Percentiles rank a stretch among this genome's conserved stretches.
These are phyloP conservation scores for Staurois parvus DNA, from an alignment of 2,797 vertebrate genomes.

Conservation along the genomic window DNA sequence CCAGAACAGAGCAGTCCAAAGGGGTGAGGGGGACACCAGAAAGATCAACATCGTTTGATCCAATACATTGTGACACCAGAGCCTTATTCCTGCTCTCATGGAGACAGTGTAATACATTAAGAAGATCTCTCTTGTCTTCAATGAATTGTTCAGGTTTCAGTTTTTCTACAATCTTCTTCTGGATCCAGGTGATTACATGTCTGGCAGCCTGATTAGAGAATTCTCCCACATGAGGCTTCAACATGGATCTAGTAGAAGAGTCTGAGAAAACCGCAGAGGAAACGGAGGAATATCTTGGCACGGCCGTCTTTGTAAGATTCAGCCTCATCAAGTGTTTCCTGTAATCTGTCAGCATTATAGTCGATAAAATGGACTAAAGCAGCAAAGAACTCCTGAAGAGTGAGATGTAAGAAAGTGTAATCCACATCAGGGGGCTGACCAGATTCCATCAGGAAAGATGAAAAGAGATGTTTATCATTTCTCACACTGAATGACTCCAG, in stretches of 20 bases:
- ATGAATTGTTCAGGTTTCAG: not conserved
- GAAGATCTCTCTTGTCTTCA: not conserved
- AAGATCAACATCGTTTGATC: not conserved
- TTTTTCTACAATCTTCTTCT: not conserved
- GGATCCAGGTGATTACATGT: not conserved
- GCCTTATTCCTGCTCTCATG: not conserved
- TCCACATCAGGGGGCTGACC: not conserved
- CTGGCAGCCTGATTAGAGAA: not conserved
- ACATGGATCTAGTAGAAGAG: not conserved
- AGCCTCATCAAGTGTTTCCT: not conserved
- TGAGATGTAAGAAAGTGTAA: constrained; percentile 38
- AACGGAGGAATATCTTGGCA: constrained; percentile 36
- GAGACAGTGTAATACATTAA: not conserved
- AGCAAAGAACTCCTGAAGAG: constrained; percentile 24
- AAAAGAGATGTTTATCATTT: not conserved
- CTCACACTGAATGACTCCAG: not conserved
- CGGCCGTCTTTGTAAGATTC: not conserved
- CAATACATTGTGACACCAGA: not conserved
- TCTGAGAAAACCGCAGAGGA: constrained; percentile 45
- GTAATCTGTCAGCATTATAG: constrained; percentile 4
- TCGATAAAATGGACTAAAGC: constrained; percentile 1
- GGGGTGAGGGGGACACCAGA: not conserved
- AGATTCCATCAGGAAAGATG: constrained; percentile 17
- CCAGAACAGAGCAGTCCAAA: not conserved
- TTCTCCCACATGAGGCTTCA: not conserved